These are phyloP conservation scores for Clarias batrachus DNA, from an alignment of 2,113 vertebrate genomes.

Conservation along the genomic window DNA sequence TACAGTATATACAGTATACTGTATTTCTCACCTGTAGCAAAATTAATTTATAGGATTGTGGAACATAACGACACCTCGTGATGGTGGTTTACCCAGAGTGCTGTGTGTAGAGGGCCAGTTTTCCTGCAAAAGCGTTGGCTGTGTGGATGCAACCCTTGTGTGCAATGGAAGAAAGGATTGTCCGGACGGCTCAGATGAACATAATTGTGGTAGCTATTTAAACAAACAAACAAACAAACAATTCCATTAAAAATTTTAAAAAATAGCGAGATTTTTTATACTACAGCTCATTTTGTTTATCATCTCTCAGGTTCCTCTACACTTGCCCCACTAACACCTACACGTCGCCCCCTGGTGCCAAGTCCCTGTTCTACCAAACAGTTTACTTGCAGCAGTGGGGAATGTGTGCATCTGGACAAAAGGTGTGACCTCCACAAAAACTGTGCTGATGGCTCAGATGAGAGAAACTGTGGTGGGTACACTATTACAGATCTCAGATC, in stretches of 20 bases:
- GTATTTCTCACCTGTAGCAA: neutral
- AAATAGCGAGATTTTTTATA: neutral
- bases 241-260: neutral
- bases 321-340: conserved; percentile 46
- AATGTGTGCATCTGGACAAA: conserved; percentile 75
- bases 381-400: conserved; percentile 78
- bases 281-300: neutral
- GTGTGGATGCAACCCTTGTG: conserved; percentile 69
- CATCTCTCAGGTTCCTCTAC: conserved; percentile 50
- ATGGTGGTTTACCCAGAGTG: conserved; percentile 62
- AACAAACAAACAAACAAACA: neutral
- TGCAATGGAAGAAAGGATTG: conserved; percentile 79
- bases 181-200: conserved; percentile 78
- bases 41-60: conserved; percentile 47
- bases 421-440: conserved; percentile 77
- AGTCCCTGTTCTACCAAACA: conserved; percentile 78
- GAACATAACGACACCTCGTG: conserved; percentile 30
- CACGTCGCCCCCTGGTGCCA: conserved; percentile 50
- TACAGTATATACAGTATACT: too few relatives aligned
- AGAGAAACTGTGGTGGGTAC: conserved; percentile 77
- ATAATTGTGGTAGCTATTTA: conserved; percentile 70
- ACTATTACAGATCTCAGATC: neutral
- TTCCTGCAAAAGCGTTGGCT: conserved; percentile 72
- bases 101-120: conserved; percentile 74
- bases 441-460: conserved; percentile 82